phyloP scores from a whole-genome alignment of 53 echinoderm and acorn worm species.

The Henricia sp. region DNA sequence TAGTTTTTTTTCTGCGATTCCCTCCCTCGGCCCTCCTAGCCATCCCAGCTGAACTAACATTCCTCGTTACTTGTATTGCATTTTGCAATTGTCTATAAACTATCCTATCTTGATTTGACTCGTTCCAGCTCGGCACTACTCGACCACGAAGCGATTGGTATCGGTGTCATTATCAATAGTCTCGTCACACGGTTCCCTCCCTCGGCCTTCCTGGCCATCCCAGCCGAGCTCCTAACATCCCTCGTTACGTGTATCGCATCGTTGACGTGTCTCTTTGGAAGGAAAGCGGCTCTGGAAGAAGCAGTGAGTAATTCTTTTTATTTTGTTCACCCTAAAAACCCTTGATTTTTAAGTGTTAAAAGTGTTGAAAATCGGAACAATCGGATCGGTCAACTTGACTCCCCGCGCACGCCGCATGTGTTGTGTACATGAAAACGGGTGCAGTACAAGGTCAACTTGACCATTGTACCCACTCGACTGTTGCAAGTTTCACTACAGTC shows the following conservation, averaged over 20 bases:
- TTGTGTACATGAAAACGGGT: no score
- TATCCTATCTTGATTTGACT: not conserved
- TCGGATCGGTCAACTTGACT: no score
- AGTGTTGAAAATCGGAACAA: no score
- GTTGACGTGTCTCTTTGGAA: constrained; percentile 84
- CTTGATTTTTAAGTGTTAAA: no score
- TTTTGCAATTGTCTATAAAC: constrained; percentile 69
- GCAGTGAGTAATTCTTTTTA: constrained; percentile 75
- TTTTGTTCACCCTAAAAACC: not conserved
- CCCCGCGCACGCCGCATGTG: no score
- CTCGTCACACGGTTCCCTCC: constrained; percentile 77
- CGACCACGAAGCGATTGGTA: constrained; percentile 91
- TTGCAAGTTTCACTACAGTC: no score
- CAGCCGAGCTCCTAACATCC: constrained; percentile 71
- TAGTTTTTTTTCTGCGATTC: constrained; percentile 25
- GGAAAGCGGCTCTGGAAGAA: constrained; percentile 92
- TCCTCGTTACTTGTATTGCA: constrained; percentile 72
- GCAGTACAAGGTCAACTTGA: no score
- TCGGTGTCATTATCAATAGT: constrained; percentile 81
- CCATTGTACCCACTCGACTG: no score
- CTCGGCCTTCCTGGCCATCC: constrained; percentile 64
- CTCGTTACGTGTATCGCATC: constrained; percentile 72
- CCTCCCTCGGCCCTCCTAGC: constrained; percentile 68
- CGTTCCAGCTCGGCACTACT: constrained; percentile 73
- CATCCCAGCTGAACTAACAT: constrained; percentile 68